phyloP scores from a whole-genome alignment of 1,140 invertebrate genomes.

The Drosophila asahinai region DNA sequence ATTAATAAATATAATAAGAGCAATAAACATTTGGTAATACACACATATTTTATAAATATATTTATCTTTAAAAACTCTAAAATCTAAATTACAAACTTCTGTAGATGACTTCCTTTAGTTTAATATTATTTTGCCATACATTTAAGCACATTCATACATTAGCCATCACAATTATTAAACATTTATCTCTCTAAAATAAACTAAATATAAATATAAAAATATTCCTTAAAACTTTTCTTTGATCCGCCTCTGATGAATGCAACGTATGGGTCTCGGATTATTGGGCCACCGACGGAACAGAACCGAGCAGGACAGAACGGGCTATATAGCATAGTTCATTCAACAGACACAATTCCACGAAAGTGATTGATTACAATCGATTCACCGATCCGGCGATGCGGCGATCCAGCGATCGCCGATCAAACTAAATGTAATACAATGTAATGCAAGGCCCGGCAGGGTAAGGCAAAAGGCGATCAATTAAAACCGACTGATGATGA shows the following conservation, averaged over 20 bases:
- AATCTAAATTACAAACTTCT: too few species aligned
- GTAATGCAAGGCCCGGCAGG: constrained; percentile 52
- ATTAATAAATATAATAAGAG: too few species aligned
- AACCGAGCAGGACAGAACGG: background rate
- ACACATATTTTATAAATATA: too few species aligned
- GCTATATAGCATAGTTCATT: constrained; percentile 68
- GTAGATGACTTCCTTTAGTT: background rate
- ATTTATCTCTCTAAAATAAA: background rate
- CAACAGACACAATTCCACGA: constrained; percentile 71
- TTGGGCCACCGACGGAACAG: constrained; percentile 42
- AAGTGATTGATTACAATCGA: constrained; percentile 82
- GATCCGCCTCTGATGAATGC: constrained; percentile 5
- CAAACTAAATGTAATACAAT: constrained; percentile 43
- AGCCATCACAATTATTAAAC: background rate
- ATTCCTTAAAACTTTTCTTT: too few species aligned
- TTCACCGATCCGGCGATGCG: constrained; percentile 27
- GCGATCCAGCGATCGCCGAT: constrained; percentile 21
- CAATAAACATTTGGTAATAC: too few species aligned
- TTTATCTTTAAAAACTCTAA: too few species aligned
- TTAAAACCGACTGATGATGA: constrained; percentile 82
- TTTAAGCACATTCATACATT: background rate
- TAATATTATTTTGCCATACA: background rate
- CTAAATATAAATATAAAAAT: too few species aligned
- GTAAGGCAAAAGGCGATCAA: constrained; percentile 70
- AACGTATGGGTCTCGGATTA: constrained; percentile 33